Evolutionary conservation across 92 coral and sea anemone genomes (phyloP).

Genomic region (Scolanthus callimorphus): DNA sequence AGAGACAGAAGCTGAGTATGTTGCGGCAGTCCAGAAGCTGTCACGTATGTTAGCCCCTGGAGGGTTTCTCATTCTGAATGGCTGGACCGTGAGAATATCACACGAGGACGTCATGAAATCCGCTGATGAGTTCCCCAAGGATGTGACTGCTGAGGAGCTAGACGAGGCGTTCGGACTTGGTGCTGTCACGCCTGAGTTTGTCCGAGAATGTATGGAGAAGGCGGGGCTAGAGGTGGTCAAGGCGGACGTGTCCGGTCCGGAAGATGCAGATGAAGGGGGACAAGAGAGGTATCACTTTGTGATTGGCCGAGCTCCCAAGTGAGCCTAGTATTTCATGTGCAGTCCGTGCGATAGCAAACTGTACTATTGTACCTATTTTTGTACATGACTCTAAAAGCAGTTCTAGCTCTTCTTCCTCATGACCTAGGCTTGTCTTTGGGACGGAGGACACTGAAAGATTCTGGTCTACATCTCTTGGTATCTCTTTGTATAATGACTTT

Average conservation of each 20-base stretch:
- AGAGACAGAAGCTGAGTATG: conserved; percentile 3
- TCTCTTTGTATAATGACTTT: no score
- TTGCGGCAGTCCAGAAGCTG: neutral
- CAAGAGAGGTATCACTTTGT: conserved; percentile 1
- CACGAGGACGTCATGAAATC: neutral
- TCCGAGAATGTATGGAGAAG: neutral
- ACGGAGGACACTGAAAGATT: no score
- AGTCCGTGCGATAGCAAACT: no score
- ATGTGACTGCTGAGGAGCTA: neutral
- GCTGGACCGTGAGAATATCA: neutral
- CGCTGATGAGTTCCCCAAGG: neutral
- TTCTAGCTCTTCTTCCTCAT: no score
- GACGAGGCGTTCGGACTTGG: neutral
- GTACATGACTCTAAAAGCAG: no score
- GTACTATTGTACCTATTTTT: no score
- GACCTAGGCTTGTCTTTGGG: no score
- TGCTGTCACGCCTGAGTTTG: neutral
- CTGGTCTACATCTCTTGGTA: no score
- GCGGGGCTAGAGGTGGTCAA: neutral
- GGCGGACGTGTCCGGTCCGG: neutral
- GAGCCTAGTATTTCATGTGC: no score
- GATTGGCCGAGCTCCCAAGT: neutral
- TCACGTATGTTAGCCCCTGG: conserved; percentile 3
- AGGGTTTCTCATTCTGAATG: conserved; percentile 4
- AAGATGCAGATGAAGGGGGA: neutral